Evolutionary conservation across 2,113 vertebrate species (phyloP), one percentile per base, ranked within the genome.

Genomic region (Saccopteryx bilineata): DNA sequence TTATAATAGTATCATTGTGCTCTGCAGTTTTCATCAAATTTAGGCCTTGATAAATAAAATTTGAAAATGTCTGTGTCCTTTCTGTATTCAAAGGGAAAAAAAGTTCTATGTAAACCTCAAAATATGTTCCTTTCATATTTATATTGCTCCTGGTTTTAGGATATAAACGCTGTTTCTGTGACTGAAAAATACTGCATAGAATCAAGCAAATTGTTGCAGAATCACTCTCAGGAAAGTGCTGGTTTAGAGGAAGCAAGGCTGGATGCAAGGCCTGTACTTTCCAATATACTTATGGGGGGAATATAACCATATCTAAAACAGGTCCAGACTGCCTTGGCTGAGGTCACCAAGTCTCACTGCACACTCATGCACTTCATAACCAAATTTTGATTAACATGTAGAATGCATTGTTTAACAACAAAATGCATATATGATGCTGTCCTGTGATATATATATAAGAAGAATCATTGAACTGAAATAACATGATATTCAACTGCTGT

Each of bases 11-110:
- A 90, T 90, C 87, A 58, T 31, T 93, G 63, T 90, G 92, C 95
- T 74, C 88, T 90, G 88, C 87, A 39, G 91, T 98, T 97, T 98
- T 97, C 78, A 91, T 96, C 82, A 96, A 95, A 92, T 97, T 96
- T 97, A 94, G 23, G 33, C 23, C 79, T 79, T 93, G 82, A 68
- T 82, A 92, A 94, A 95, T 68, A 81, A 76, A 78, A 93, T 74
- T 68, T 94, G 68, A 95, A 96, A 97, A 50, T 84, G 21, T 75
- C 50, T 96, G 21, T 96, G 92, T 82, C 56, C 66, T 93, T 97
- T 96, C 52, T 54, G 23, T 66, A 61, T 79, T 96, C 87, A 96
- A 0, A 96, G 5, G 1, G 72, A 81, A 92, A 84, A 94, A 91
- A 88, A 58, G 95, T 83, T 97, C 92, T 75, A 79, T 50, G 61